phyloP scores from a whole-genome alignment of 2,888 invertebrate species.

The Dicycla oo region DNA sequence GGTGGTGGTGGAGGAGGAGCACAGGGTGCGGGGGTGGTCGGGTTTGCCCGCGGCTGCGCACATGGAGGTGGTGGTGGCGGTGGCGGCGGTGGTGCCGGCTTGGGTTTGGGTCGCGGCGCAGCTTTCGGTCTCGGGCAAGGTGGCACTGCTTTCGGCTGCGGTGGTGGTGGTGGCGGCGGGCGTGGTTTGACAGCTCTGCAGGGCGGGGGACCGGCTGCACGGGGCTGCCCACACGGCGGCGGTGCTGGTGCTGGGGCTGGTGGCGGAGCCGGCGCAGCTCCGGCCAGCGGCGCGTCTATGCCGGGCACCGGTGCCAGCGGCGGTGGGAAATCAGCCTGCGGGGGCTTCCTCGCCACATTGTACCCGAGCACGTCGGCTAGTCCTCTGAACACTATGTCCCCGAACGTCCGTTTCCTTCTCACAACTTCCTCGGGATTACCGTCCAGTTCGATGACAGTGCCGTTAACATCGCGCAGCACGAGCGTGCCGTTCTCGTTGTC shows the following conservation, averaged over 20 bases:
- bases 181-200: conserved; percentile 56
- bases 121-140: conserved; percentile 83
- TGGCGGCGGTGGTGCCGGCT: conserved; percentile 72
- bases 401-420: conserved; percentile 88
- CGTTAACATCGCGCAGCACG: conserved; percentile 66
- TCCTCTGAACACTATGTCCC: conserved; percentile 87
- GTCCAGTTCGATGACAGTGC: conserved; percentile 72
- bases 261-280: conserved; percentile 66
- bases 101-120: conserved; percentile 74
- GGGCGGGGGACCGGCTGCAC: conserved; percentile 68
- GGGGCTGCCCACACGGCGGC: conserved; percentile 70
- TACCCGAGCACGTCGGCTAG: conserved; percentile 88
- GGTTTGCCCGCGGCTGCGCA: conserved; percentile 81
- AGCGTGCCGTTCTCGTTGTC: conserved; percentile 56
- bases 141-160: conserved; percentile 75
- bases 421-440: conserved; percentile 82
- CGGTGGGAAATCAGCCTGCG: conserved; percentile 82
- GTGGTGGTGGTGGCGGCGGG: conserved; percentile 70
- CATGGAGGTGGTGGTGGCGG: conserved; percentile 81
- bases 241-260: conserved; percentile 68
- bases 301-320: conserved; percentile 86
- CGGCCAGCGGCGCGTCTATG: conserved; percentile 78
- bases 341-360: conserved; percentile 81
- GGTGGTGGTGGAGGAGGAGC: conserved; percentile 75
- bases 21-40: conserved; percentile 80